Percentiles rank a stretch among this genome's conserved stretches.
phyloP scores from a whole-genome alignment of 2,888 invertebrate genomes.

The Papilio elwesi region DNA sequence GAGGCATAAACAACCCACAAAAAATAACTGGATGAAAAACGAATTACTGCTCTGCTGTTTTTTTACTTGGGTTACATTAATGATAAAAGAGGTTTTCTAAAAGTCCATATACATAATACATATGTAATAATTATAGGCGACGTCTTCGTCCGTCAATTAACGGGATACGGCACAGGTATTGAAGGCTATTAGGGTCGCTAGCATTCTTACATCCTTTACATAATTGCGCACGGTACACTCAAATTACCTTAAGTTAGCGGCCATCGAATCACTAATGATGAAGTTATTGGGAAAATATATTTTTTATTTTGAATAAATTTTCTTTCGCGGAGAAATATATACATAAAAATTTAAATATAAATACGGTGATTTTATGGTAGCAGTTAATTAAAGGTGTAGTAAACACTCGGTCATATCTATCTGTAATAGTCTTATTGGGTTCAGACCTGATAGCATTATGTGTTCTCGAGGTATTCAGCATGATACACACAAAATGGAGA shows the following conservation, averaged over 20 bases:
- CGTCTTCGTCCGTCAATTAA: constrained; percentile 25
- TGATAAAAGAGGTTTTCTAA: too few relatives aligned
- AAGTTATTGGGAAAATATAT: not conserved
- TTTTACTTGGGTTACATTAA: too few relatives aligned
- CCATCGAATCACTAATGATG: constrained; percentile 23
- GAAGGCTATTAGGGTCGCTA: constrained; percentile 30
- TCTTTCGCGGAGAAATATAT: too few relatives aligned
- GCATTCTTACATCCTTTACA: constrained; percentile 25
- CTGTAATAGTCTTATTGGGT: not conserved
- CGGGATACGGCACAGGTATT: constrained; percentile 22
- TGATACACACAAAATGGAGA: not conserved
- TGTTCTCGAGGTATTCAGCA: not conserved
- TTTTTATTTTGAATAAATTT: too few relatives aligned
- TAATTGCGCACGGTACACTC: constrained; percentile 26
- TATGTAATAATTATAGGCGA: too few relatives aligned
- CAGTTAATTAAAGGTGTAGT: too few relatives aligned
- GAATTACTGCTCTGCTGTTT: too few relatives aligned
- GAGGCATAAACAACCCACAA: too few relatives aligned
- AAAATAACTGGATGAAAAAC: too few relatives aligned
- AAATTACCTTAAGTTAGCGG: constrained; percentile 29
- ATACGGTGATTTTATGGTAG: too few relatives aligned
- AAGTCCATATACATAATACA: too few relatives aligned
- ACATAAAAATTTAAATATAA: too few relatives aligned
- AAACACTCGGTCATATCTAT: not conserved
- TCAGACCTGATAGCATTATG: not conserved